Evolutionary conservation across 1,140 invertebrate genomes (phyloP).

Genomic region (Drosophila ogumai): DNA sequence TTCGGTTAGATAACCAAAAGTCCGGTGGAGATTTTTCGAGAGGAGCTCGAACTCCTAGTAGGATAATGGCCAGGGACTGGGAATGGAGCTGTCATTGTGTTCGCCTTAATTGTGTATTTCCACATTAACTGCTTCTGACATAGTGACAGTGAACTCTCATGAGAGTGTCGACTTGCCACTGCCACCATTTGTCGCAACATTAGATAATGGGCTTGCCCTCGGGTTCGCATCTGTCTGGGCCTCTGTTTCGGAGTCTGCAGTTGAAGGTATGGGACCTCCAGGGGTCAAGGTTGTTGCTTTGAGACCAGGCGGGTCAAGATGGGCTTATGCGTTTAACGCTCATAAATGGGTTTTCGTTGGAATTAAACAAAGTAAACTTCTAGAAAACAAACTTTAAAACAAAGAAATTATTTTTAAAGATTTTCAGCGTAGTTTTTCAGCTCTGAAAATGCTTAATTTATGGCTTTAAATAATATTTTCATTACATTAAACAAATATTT

Average conservation of each 20-base stretch:
- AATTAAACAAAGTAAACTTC: neutral
- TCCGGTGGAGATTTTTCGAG: constrained; percentile 1
- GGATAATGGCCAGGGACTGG: constrained; percentile 40
- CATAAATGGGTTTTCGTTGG: neutral
- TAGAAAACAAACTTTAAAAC: neutral
- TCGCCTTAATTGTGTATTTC: constrained; percentile 27
- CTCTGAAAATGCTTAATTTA: too few relatives aligned
- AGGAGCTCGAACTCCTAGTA: constrained; percentile 31
- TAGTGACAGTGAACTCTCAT: constrained; percentile 68
- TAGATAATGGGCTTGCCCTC: constrained; percentile 66
- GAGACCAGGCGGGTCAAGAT: neutral
- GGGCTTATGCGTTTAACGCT: constrained; percentile 1
- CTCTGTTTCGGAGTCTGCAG: constrained; percentile 16
- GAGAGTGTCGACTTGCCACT: constrained; percentile 35
- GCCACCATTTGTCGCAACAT: constrained; percentile 47
- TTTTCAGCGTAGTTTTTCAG: neutral
- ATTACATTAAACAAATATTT: too few relatives aligned
- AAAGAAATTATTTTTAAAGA: too few relatives aligned
- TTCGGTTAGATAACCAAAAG: constrained; percentile 71
- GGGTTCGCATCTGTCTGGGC: constrained; percentile 7
- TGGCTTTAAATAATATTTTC: too few relatives aligned
- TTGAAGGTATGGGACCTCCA: constrained; percentile 19
- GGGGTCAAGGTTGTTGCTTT: constrained; percentile 62
- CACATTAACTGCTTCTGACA: constrained; percentile 54
- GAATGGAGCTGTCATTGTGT: constrained; percentile 19